Conservation (phyloP, 2,797 vertebrate species). For the Octomys mimax region DNA sequence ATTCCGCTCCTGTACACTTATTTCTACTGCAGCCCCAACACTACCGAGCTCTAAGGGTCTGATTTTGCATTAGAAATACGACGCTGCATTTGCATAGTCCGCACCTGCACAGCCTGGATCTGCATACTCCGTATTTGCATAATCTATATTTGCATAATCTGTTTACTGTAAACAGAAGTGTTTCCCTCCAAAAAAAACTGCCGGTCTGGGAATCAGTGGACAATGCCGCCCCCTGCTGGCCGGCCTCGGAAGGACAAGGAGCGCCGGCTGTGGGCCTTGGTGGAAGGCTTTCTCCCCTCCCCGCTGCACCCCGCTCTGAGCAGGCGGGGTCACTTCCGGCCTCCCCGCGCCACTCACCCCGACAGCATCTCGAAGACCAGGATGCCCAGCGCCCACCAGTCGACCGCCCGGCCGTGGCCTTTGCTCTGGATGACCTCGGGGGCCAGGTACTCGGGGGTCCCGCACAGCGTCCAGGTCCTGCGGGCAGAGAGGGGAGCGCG, state of each 20-base stretch:
- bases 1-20: background rate
- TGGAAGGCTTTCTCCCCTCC: no score
- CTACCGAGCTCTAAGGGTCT: background rate
- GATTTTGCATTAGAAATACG: background rate
- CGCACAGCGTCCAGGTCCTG: slow-evolving; percentile 23
- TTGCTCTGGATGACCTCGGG: slow-evolving; percentile 98
- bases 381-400: slow-evolving; percentile 96
- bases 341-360: slow-evolving; percentile 86
- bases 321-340: background rate
- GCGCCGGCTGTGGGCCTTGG: no score
- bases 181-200: no score
- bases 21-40: background rate
- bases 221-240: background rate
- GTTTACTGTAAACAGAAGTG: background rate
- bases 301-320: background rate
- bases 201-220: no score
- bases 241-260: background rate
- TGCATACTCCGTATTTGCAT: background rate
- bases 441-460: slow-evolving; percentile 72
- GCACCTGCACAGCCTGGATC: background rate
- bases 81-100: background rate
- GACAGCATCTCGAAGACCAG: background rate
- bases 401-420: slow-evolving; percentile 96
- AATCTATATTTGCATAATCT: background rate
- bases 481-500: fast-evolving